Evolutionary conservation across 2,113 vertebrate genomes (phyloP).

Genomic region (Melanerpes formicivorus): DNA sequence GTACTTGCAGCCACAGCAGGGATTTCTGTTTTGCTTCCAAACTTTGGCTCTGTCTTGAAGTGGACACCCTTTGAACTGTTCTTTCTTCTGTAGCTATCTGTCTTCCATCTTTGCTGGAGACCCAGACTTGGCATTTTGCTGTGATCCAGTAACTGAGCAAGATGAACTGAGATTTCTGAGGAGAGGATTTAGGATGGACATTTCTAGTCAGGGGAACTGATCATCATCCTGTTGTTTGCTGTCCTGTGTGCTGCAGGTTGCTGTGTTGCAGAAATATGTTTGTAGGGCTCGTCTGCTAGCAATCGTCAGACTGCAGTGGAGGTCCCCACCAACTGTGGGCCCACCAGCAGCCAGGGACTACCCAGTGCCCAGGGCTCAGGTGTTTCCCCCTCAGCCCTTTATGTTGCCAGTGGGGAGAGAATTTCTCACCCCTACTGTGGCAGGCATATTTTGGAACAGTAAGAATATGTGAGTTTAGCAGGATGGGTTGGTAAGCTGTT

Average conservation of each 20-base stretch:
- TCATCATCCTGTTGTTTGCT: accelerated
- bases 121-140: not conserved
- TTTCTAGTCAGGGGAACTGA: not conserved
- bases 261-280: not conserved
- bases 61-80: not conserved
- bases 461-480: not conserved
- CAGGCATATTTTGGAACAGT: not conserved
- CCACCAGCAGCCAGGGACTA: not conserved
- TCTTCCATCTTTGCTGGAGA: not conserved
- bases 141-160: not conserved
- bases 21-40: not conserved
- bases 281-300: not conserved
- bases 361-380: accelerated
- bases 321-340: accelerated
- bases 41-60: not conserved
- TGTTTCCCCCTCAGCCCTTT: not conserved
- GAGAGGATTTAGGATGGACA: not conserved
- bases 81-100: not conserved
- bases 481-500: not conserved
- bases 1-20: not conserved
- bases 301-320: not conserved
- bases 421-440: not conserved
- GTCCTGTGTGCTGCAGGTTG: accelerated
- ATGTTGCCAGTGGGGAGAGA: not conserved
- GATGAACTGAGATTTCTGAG: not conserved